Base-by-base conservation (phyloP, 2,888 invertebrate species). In the Netelia melanura region DNA sequence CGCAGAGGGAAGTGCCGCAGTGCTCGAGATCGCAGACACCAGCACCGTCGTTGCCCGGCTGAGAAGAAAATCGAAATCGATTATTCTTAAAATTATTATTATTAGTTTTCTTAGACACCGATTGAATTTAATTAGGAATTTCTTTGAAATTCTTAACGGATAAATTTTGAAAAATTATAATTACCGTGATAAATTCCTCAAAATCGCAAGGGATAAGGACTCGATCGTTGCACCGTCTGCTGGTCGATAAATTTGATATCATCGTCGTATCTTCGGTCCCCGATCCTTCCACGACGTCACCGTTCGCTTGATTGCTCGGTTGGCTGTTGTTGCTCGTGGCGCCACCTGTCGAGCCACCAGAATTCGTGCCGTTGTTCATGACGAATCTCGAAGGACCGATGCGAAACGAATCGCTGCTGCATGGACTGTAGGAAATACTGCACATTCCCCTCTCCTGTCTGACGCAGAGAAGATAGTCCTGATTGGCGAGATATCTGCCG, bases 151-250 rank as follows among this genome's bases (percentile, higher is more conserved):
- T 70, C n/a, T 58, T 30, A 38, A 25, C 48, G 21, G 25, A 48
- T 48, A 1, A 6, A 10, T 10, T 56, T 44, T 10, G 2, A 38
- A 23, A 23, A 10, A 10, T 48, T 52, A 52, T 48, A 48, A 58
- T 88, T 90, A 94, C 97, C 94, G 96, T 96, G 83, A 98, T 95
- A 90, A 98, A 96, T 91, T 98, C 97, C 90, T 98, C 98, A 78
- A 97, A 96, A 91, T 98, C 97, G 89, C 98, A 98, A 0, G 97
- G 97, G 94, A 98, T 96, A 0, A 97, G 96, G 68, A 98, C 95
- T 70, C 96, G 95, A 91, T 98, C 97, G 14, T 94, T 94, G 91
- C 98, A 98, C 0, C 95, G 92, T 56, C 95, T 89, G 0, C 94
- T 94, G 43, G 90, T 93, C 0, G 94, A 94, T 2, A 81, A 83